Evolutionary conservation across 2,113 vertebrate species (phyloP).

Genomic region (Murina feae): DNA sequence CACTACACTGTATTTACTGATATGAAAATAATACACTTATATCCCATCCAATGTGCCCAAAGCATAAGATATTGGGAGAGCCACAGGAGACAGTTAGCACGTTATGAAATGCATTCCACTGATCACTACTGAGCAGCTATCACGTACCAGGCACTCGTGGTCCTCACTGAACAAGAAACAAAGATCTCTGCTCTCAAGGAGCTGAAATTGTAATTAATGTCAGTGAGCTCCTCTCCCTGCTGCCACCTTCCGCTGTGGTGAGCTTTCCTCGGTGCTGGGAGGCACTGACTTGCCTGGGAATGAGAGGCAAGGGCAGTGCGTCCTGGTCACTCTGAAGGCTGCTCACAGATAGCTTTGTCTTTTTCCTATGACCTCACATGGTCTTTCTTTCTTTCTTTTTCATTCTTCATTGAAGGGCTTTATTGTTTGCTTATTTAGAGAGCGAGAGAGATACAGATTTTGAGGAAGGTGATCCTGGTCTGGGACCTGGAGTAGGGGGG

Average conservation of each 20-base stretch:
- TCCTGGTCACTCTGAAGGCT: not conserved
- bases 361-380: not conserved
- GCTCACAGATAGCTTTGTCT: not conserved
- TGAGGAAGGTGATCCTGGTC: not conserved
- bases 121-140: not conserved
- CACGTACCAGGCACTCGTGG: fast-evolving
- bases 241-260: not conserved
- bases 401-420: not conserved
- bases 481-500: not conserved
- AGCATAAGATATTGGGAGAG: constrained; percentile 19
- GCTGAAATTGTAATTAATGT: not conserved
- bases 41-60: not conserved
- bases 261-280: not conserved
- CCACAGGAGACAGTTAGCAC: constrained; percentile 22
- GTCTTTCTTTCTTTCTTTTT: not conserved
- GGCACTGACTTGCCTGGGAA: not conserved
- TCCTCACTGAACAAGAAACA: not conserved
- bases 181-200: not conserved
- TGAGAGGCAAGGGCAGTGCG: not conserved
- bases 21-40: constrained; percentile 14
- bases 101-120: not conserved
- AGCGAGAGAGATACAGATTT: not conserved
- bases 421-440: not conserved
- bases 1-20: not conserved
- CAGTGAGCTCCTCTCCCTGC: not conserved